Conservation (phyloP, 2,888 invertebrate species). For the Apeira syringaria region DNA sequence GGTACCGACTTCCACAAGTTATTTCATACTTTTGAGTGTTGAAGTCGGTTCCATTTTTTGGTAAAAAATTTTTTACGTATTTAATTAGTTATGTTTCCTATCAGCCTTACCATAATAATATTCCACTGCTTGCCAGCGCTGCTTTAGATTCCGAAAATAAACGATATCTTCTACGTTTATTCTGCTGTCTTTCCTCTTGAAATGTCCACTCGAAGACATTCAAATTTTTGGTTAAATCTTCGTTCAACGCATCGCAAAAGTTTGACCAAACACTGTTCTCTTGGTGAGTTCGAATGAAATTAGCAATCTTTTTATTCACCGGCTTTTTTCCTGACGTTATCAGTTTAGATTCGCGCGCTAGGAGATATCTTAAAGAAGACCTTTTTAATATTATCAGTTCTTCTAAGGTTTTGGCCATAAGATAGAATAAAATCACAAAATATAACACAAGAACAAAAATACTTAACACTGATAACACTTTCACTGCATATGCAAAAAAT, state of each 20-base stretch:
- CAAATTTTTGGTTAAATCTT: slow-evolving; percentile 65
- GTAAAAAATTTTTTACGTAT: too few relatives aligned
- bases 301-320: slow-evolving; percentile 65
- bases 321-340: slow-evolving; percentile 61
- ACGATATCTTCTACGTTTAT: slow-evolving; percentile 36
- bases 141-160: slow-evolving; percentile 45
- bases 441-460: slow-evolving; percentile 2
- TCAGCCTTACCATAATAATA: slow-evolving; percentile 38
- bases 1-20: too few relatives aligned
- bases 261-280: slow-evolving; percentile 53
- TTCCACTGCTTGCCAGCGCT: slow-evolving; percentile 22
- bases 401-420: slow-evolving; percentile 67
- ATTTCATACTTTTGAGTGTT: too few relatives aligned
- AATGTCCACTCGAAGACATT: slow-evolving; percentile 55
- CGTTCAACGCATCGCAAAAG: slow-evolving; percentile 60
- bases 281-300: slow-evolving; percentile 54
- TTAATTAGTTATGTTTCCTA: too few relatives aligned
- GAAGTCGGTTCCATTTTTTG: too few relatives aligned
- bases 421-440: too few relatives aligned
- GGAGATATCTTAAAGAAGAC: slow-evolving; percentile 55
- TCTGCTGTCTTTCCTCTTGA: slow-evolving; percentile 27
- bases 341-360: slow-evolving; percentile 61
- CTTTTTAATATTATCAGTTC: slow-evolving; percentile 62
- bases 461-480: slow-evolving; percentile 7
- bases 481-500: background rate